Percentiles rank a stretch among this genome's conserved stretches.
Evolutionary conservation across 2,888 invertebrate species (phyloP).

Genomic region (Morpho helenor): DNA sequence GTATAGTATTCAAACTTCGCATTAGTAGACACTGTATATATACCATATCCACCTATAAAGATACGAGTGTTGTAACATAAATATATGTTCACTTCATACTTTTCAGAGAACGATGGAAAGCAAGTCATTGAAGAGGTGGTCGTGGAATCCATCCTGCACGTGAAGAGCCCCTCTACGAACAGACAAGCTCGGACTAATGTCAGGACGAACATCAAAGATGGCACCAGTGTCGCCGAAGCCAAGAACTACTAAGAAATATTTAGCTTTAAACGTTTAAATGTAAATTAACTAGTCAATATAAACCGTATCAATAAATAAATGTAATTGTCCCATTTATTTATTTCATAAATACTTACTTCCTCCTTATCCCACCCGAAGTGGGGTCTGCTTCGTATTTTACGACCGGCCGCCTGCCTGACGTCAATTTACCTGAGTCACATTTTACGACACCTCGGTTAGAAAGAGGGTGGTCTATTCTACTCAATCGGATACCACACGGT

Average conservation of each 20-base stretch:
- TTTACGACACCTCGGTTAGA: no score
- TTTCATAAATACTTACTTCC: not conserved
- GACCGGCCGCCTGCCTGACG: no score
- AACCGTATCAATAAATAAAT: slow-evolving; percentile 2
- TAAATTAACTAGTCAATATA: slow-evolving; percentile 12
- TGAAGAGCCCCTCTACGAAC: slow-evolving; percentile 46
- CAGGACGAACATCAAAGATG: slow-evolving; percentile 51
- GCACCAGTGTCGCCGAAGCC: slow-evolving; percentile 52
- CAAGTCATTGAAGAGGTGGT: slow-evolving; percentile 69
- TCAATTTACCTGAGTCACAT: no score
- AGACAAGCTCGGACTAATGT: slow-evolving; percentile 58
- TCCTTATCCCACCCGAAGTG: no score
- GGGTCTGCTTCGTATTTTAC: no score
- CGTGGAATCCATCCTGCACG: slow-evolving; percentile 64
- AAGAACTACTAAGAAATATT: slow-evolving; percentile 31
- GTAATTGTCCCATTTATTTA: no score
- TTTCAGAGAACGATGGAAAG: slow-evolving; percentile 53
- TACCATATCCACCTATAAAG: no score
- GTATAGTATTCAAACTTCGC: no score
- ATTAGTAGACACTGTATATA: no score
- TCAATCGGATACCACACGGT: no score
- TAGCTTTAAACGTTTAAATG: not conserved
- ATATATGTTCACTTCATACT: not conserved
- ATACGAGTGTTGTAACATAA: not conserved
- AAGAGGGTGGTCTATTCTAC: no score